Evolutionary conservation across 1,140 invertebrate species (phyloP).

Genomic region (Drosophila ananassae): DNA sequence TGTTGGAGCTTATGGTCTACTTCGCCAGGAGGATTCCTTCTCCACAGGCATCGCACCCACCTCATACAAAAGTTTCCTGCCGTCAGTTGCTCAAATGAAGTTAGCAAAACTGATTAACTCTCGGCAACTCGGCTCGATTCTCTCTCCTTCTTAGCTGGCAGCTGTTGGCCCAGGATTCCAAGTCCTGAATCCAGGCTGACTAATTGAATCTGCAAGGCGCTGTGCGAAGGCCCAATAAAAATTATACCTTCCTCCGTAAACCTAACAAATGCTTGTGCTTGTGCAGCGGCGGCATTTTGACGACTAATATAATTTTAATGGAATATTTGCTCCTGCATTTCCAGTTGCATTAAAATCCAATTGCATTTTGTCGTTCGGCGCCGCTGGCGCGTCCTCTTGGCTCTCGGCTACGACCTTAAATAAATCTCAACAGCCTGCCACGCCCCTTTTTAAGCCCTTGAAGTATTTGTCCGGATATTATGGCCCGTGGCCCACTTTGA

Average conservation of each 20-base stretch:
- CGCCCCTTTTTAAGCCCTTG: conserved; percentile 25
- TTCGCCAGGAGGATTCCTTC: conserved; percentile 14
- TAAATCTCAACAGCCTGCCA: conserved; percentile 35
- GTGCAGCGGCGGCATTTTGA: conserved; percentile 35
- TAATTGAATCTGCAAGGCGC: conserved; percentile 56
- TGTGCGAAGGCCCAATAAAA: conserved; percentile 40
- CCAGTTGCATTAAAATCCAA: conserved; percentile 68
- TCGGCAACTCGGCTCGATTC: conserved; percentile 51
- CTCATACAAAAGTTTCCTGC: conserved; percentile 52
- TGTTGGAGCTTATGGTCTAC: conserved; percentile 23
- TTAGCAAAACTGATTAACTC: conserved; percentile 80
- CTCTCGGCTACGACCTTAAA: conserved; percentile 19
- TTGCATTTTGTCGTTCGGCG: conserved; percentile 44
- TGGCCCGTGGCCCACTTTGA: conserved; percentile 14
- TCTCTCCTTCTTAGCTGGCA: background rate
- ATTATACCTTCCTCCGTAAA: conserved; percentile 19
- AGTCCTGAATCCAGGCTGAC: conserved; percentile 10
- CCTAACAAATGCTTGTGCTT: conserved; percentile 37
- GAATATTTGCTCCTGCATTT: conserved; percentile 57
- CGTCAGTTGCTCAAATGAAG: conserved; percentile 66
- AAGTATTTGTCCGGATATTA: conserved; percentile 23
- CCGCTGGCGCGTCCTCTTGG: conserved; percentile 2
- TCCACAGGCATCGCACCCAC: background rate
- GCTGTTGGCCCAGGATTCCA: conserved; percentile 13
- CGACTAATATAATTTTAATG: conserved; percentile 67